Conservation (phyloP, 2,113 vertebrate species). For the Caranx ignobilis region DNA sequence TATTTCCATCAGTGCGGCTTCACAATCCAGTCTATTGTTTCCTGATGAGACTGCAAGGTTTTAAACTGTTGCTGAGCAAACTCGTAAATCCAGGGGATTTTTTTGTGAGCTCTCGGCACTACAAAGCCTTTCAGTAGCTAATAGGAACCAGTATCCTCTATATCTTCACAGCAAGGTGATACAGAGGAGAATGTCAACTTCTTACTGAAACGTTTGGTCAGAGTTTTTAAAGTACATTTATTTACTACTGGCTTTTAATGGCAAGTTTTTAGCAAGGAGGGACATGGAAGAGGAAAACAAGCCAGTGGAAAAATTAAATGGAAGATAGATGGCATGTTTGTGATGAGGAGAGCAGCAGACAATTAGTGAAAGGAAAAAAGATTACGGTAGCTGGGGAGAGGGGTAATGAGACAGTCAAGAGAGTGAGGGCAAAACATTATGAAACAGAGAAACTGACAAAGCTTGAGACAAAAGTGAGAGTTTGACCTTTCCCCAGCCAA, state of each 20-base stretch:
- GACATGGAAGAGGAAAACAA: background rate
- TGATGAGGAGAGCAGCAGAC: background rate
- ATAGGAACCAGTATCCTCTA: background rate
- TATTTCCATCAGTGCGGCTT: slow-evolving; percentile 1
- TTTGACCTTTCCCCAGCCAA: slow-evolving; percentile 71
- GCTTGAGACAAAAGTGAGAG: slow-evolving; percentile 48
- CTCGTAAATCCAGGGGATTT: background rate
- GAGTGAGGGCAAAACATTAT: background rate
- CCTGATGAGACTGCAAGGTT: background rate
- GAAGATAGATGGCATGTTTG: slow-evolving; percentile 14
- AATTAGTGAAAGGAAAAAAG: background rate
- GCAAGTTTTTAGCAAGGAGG: background rate
- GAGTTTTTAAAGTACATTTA: too few species aligned
- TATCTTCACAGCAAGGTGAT: background rate
- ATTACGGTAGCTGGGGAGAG: slow-evolving; percentile 8
- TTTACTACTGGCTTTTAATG: background rate
- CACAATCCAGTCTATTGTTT: background rate
- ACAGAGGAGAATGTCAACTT: background rate
- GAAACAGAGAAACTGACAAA: slow-evolving; percentile 42
- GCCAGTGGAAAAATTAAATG: background rate
- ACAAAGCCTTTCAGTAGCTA: background rate
- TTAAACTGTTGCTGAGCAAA: background rate
- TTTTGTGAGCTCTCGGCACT: background rate
- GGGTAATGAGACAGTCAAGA: slow-evolving; percentile 26
- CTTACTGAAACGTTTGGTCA: background rate